Evolutionary conservation across 2,888 invertebrate species (phyloP), one percentile per base, ranked within the genome.

Genomic region (Augochlorella aurata): DNA sequence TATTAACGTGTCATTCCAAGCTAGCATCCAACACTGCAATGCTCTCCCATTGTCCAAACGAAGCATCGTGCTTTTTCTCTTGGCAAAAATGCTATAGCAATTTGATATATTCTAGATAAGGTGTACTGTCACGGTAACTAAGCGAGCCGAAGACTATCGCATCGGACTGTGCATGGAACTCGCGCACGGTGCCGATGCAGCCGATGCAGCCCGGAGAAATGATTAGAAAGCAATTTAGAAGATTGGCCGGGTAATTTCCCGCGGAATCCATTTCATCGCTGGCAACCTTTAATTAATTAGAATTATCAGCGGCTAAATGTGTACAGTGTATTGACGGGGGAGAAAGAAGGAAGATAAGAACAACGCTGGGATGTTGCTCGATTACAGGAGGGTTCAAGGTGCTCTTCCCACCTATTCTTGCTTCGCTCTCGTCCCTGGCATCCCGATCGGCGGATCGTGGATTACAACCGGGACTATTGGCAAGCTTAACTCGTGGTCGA

Each of bases 401-500:
- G 74, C 82, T 38, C 38, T 77, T 77, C 63, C 77, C 80, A 84
- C 77, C 77, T 77, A 75, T 77, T 79, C 77, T 79, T 38, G 44
- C 73, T n/a, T 65, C 47, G 9, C 38, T 66, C 44, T n/a, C 44
- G n/a, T 10, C 44, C 44, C 65, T n/a, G 9, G 52, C 38, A 44
- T 72, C 68, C 29, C 81, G 45, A 10, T 18, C 61, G 82, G 85
- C 85, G 85, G 84, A 85, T 87, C 86, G 85, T 82, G 88, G 89
- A 90, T 90, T 90, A 89, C 81, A 83, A 85, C 66, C n/a, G 77
- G 79, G 82, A 88, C 88, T 87, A 89, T 90, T 88, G 90, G 88
- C 84, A 83, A 87, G 90, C 89, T 90, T 88, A 88, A 86, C 88
- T 90, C 85, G 89, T 88, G 90, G 90, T 89, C 86, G 90, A 89